Percentiles rank a stretch among this genome's conserved stretches.
Evolutionary conservation across 2,888 invertebrate genomes (phyloP).

Genomic region (Brachycybe producta): DNA sequence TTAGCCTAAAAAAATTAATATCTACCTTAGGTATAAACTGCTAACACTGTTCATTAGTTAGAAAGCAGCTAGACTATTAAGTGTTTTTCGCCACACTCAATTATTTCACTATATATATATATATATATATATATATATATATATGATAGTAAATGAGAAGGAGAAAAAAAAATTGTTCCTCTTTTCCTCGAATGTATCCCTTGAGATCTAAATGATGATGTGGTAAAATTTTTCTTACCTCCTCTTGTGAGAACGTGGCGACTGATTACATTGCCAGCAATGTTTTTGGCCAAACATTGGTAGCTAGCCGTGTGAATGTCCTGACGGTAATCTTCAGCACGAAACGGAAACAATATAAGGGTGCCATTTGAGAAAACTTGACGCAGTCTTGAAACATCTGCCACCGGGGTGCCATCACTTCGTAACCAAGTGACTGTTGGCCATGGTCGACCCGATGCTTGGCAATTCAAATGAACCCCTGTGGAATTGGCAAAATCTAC

Average conservation of each 20-base stretch:
- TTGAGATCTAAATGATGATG: no score
- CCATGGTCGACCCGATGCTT: conserved; percentile 78
- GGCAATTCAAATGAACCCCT: conserved; percentile 82
- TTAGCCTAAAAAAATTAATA: no score
- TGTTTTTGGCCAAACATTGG: conserved; percentile 29
- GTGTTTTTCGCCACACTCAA: no score
- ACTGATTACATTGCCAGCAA: conserved; percentile 29
- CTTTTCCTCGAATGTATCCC: no score
- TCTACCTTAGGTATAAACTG: no score
- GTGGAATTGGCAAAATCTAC: conserved; percentile 90
- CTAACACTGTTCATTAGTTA: no score
- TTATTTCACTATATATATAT: no score
- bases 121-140: no score
- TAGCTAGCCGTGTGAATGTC: conserved; percentile 28
- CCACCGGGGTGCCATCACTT: conserved; percentile 78
- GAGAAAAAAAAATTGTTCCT: no score
- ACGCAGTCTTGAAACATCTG: conserved; percentile 74
- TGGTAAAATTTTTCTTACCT: conserved; percentile 24
- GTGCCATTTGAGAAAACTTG: conserved; percentile 43
- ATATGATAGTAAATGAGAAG: no score
- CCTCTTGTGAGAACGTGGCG: conserved; percentile 28
- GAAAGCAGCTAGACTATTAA: no score
- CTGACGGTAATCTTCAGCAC: conserved; percentile 23
- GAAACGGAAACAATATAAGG: conserved; percentile 27
- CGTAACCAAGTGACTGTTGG: conserved; percentile 89